Evolutionary conservation across 2,797 vertebrate genomes (phyloP), one percentile per base, ranked within the genome.

Genomic region (Enoplosus armatus): DNA sequence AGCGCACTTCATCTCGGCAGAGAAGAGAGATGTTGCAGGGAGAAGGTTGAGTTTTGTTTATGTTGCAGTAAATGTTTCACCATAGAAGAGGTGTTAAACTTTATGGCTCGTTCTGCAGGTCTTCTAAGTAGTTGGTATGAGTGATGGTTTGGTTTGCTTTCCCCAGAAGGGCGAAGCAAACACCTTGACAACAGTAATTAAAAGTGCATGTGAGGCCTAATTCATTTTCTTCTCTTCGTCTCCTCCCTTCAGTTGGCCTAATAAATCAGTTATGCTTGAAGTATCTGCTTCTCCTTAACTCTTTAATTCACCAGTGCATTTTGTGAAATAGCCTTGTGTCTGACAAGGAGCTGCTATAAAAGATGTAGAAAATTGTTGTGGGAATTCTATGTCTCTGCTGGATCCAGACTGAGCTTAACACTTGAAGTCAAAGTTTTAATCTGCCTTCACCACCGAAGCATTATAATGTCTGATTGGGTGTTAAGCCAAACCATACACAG

Each of bases 171-270:
- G 73, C 87, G 72, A 92, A 83, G 85, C 83, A 92, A 94, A 92
- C 90, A 95, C 90, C 91, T 93, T 94, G 90, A 93, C 87, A 92
- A 77, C 83, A 85, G 86, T 92, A 93, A 94, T 94, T 93, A 93
- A 90, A 94, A 92, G 86, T 83, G 82, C 85, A 88, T 69, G 86
- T 78, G 75, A 86, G 79, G 86, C 79, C 89, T 90, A 90, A 92
- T 89, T 93, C 80, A 77, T 90, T 90, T 88, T 87, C 83, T 81
- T 84, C 77, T 90, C 81, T 66, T 60, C 31, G 60, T 87, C 87
- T 90, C 88, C 87, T 92, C 88, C 90, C 80, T 84, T 90, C 75
- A 63, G 82, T 83, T 72, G 72, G 84, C 80, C 84, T 89, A 89
- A 93, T 95, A 91, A 91, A 93, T 93, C 90, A 90, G 92, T 87